A percentile compares a stretch with the other conserved stretches of the same genome.
Conservation (phyloP, 2,888 invertebrate species). For the Patella caerulea region DNA sequence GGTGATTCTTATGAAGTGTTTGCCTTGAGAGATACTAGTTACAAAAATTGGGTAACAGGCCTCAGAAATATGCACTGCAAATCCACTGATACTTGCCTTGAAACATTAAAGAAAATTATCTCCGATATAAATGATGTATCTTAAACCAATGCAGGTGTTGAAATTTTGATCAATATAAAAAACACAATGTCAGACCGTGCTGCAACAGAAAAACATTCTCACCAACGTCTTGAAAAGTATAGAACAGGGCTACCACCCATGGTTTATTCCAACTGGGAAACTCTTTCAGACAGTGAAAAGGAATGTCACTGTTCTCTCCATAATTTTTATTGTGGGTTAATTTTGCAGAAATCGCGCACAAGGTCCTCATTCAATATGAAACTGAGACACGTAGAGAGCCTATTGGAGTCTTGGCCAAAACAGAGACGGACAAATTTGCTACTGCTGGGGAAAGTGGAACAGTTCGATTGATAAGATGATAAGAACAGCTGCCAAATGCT, state of each 20-base stretch:
- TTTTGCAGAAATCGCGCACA: conserved; percentile 24
- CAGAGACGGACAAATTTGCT: not conserved
- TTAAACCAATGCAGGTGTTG: not conserved
- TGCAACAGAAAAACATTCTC: conserved; percentile 21
- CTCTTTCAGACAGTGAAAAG: conserved; percentile 2
- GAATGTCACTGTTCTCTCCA: conserved; percentile 2
- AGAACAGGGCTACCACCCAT: conserved; percentile 17
- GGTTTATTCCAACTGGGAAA: conserved; percentile 15
- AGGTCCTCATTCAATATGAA: not conserved
- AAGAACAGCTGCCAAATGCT: conserved; percentile 6
- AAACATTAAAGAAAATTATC: conserved; percentile 18
- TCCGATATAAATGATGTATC: not conserved
- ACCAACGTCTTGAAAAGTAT: conserved; percentile 24
- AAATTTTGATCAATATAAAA: conserved; percentile 18
- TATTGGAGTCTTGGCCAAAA: not conserved
- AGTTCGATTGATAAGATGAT: not conserved
- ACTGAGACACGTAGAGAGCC: not conserved
- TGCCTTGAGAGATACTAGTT: conserved; percentile 14
- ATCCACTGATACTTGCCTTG: conserved; percentile 14
- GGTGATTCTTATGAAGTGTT: conserved; percentile 2
- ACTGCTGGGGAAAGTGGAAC: conserved; percentile 8
- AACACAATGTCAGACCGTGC: conserved; percentile 30
- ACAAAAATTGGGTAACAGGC: conserved; percentile 21
- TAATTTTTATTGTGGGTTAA: not conserved
- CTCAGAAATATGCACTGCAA: conserved; percentile 22